phyloP scores from a whole-genome alignment of 2,113 vertebrate genomes.

The Caranx ignobilis region DNA sequence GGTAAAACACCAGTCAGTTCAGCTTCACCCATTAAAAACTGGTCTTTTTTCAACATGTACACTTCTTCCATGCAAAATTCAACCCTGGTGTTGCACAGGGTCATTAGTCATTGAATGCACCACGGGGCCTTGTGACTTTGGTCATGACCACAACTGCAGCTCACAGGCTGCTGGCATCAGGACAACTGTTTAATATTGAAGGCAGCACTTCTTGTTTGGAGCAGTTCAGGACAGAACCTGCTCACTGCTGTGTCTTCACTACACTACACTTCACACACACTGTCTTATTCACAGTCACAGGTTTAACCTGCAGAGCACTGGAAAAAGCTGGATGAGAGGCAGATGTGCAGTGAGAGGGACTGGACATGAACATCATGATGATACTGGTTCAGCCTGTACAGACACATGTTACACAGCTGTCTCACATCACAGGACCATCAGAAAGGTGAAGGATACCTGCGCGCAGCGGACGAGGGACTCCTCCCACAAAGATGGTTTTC shows the following conservation, averaged over 20 bases:
- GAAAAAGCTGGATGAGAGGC: too few species aligned
- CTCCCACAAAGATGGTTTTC: conserved; percentile 99
- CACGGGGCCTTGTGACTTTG: conserved; percentile 30
- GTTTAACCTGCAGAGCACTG: too few species aligned
- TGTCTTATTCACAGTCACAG: too few species aligned
- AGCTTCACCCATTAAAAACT: conserved; percentile 25
- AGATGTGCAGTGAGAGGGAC: too few species aligned
- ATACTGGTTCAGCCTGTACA: background rate
- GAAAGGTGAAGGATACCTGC: conserved; percentile 86
- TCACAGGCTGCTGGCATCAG: conserved; percentile 7
- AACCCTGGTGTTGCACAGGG: background rate
- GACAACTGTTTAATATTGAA: conserved; percentile 43
- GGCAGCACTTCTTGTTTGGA: conserved; percentile 33
- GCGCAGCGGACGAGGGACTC: conserved; percentile 97
- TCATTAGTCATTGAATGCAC: conserved; percentile 29
- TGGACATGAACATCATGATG: too few species aligned
- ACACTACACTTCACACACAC: too few species aligned
- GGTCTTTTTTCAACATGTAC: background rate
- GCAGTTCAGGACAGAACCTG: conserved; percentile 41
- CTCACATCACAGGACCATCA: background rate
- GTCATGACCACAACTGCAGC: background rate
- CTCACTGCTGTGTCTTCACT: conserved; percentile 12
- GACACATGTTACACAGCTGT: conserved; percentile 11
- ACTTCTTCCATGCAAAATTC: conserved; percentile 1
- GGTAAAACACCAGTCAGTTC: background rate